Evolutionary conservation across 2,888 invertebrate genomes (phyloP), one percentile per base, ranked within the genome.

Genomic region (Eristalinus sepulchralis): DNA sequence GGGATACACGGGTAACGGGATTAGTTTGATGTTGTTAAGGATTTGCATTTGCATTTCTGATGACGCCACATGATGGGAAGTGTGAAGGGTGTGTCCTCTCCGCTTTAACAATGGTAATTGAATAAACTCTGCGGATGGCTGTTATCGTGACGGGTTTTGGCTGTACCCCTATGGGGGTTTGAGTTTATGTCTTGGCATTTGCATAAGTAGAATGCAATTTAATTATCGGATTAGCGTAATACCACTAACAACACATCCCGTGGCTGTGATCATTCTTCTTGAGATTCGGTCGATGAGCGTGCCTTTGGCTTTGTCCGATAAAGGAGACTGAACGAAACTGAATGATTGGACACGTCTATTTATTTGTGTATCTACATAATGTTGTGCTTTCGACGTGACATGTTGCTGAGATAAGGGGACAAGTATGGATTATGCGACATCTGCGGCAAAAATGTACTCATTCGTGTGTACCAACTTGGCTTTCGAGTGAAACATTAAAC

Each of bases 161-260:
- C 62, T 77, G 81, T 64, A 72, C 77, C 72, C 62, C 77, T 72
- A 70, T 36, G 82, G 75, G 67, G 73, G 77, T 82, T 68, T 78
- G 78, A 83, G 86, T 83, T 78, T 75, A 66, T 86, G 78, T 75
- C 73, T 83, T 75, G 71, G 55, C 83, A 86, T 86, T 86, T 86
- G 86, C 86, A 86, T 86, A 86, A 86, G 86, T 86, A 83, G 83
- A 83, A 86, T 86, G 86, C 86, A 86, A 86, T 86, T 86, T 86
- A 86, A 86, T 86, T 86, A 83, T 79, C 83, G 78, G 86, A 86
- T 86, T 86, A 83, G 86, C 83, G 83, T 86, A 83, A 83, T 36
- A 79, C 86, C 72, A 63, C 72, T 47, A 47, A 47, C 47, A 64
- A 36, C 27, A 36, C 24, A 64, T 3, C 47, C 47, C 8, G 17